These are phyloP conservation scores for Nyctibius bracteatus DNA, from an alignment of 2,113 vertebrate genomes.

Conservation along the genomic window DNA sequence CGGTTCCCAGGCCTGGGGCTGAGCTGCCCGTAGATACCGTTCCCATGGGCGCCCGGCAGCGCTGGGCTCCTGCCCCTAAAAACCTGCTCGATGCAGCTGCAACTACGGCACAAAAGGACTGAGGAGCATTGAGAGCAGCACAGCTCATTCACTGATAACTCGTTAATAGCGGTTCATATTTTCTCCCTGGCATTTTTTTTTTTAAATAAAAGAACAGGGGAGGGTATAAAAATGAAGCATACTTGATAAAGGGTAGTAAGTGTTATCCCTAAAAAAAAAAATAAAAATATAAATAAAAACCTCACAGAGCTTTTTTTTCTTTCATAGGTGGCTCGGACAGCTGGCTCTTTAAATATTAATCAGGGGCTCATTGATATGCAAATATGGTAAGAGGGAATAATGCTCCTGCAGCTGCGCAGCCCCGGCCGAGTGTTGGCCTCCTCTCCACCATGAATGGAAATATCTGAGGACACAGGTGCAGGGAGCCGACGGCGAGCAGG, in stretches of 20 bases:
- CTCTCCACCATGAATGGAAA: constrained; percentile 49
- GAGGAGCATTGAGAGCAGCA: constrained; percentile 62
- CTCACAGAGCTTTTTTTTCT: constrained; percentile 65
- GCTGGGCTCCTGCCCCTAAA: neutral
- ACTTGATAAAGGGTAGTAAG: constrained; percentile 46
- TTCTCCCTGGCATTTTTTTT: neutral
- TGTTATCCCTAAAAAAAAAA: constrained; percentile 21
- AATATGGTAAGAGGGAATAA: constrained; percentile 58
- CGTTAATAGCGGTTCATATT: constrained; percentile 6
- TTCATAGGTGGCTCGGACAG: constrained; percentile 63
- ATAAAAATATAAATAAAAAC: neutral
- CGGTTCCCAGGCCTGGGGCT: neutral
- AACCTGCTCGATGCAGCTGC: constrained; percentile 57
- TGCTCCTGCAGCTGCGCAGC: constrained; percentile 71
- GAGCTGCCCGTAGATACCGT: neutral
- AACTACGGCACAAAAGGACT: constrained; percentile 35
- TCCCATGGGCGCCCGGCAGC: constrained; percentile 1
- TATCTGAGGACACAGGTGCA: constrained; percentile 61
- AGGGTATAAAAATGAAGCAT: constrained; percentile 3
- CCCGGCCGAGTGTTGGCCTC: constrained; percentile 1
- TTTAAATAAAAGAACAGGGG: constrained; percentile 3
- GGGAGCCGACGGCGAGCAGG: neutral
- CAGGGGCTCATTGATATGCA: constrained; percentile 75
- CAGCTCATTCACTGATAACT: constrained; percentile 51
- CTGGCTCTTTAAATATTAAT: constrained; percentile 81